Base-by-base conservation (phyloP, 1,140 invertebrate species). In the Solen grandis region DNA sequence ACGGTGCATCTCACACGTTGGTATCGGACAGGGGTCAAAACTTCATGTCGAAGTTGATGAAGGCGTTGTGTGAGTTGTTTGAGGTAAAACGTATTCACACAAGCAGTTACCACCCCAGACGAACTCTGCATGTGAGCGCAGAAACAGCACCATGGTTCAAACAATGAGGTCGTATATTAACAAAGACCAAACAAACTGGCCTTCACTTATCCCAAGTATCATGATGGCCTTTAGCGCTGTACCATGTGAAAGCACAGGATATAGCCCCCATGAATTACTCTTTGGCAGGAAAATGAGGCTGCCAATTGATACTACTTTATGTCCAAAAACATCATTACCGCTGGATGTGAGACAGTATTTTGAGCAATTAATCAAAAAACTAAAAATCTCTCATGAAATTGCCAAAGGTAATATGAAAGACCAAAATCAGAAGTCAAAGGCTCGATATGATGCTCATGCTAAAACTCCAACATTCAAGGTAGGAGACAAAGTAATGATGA, bases 21-120 rank as follows among this genome's bases (percentile, higher is more conserved):
- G 38, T 75, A 33, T 76, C 70, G 27, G 70, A 81, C 35, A 52
- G 63, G 52, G 79, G 70, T 14, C 38, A 29, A 25, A 73, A 81
- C 13, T 74, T 74, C 54, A 81, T 65, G 41, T 80, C 65, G 4
- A 69, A 72, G 27, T 57, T 81, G n/a, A 31, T 78, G 1, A 60
- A 57, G 27, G 63, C 63, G 35, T 35, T 78, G 16, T 78, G 75
- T 57, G 54, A 77, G 41, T 13, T 57, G 29, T 66, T 77, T 55
- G 74, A 77, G n/a, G 33, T 66, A 14, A 77, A 77, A 38, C 60
- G 66, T 35, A 27, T 46, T 46, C 31, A 52, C 36, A 84, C 72
- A 46, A 73, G 22, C 33, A 35, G 33, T n/a, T 74, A 66, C 27
- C 77, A 73, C 38, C 76, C 25, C 46, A 73, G 25, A 46, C 57